Base-by-base conservation (phyloP, 92 coral and sea anemone species). In the Pocillopora grandis region DNA sequence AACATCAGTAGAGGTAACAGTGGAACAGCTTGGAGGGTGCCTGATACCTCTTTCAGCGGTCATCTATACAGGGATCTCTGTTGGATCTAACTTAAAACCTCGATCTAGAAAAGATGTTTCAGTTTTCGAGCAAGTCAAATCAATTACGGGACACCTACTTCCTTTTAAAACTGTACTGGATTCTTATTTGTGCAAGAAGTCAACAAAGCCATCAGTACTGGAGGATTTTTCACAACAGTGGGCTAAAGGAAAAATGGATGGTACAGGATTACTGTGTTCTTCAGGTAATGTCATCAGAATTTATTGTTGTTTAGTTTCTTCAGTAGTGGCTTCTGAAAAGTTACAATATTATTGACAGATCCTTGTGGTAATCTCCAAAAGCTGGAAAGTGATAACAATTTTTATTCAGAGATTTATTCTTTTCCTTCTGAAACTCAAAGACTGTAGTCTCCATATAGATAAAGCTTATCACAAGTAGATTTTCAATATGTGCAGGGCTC, bases 1-100 rank as follows among this genome's bases (percentile, higher is more conserved):
- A 59, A 58, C 66, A 37, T 66, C 62, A 0, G 31, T 63, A 60
- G 75, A 33, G 18, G 74, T 35, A 52, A 52, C 73, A 11, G 48
- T 85, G 71, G 85, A 90, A 63, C 80, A 89, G 55, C 78, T 92
- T 85, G 85, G 88, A 4, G 96, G 96, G 64, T 66, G 89, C 75
- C 35, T 92, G 73, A 85, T 92, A 19, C 92, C 94, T 27, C 76
- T 92, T 20, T 88, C 94, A 57, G 74, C 90, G 10, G 76, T 91
- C 33, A 78, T 85, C n/a, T 57, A 76, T 37, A 14, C 48, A 57
- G 81, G 78, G 37, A 87, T 52, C 65, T 42, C 72, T 1, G 23
- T 59, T 35, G 62, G 78, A 31, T 58, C 49, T 58, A 82, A 48
- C 60, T 64, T 78, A 13, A 27, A 35, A 58, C 48, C 49, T 63